Conservation (phyloP, 2,113 vertebrate genomes). For the Actenoides hombroni region DNA sequence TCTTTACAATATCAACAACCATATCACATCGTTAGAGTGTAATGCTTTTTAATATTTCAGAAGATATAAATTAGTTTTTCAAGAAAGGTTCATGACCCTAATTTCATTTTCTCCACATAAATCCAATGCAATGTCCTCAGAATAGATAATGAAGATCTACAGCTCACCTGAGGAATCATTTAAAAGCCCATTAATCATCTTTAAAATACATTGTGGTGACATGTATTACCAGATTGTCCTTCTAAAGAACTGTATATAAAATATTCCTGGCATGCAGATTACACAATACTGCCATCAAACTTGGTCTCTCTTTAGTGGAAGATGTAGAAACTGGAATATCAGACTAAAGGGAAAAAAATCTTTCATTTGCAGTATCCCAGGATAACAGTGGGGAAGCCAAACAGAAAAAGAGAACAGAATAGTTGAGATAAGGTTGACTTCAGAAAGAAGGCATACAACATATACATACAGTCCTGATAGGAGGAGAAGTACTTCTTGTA, state of each 20-base stretch:
- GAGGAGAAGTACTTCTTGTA: neutral
- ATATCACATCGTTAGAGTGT: conserved; percentile 11
- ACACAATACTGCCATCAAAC: conserved; percentile 66
- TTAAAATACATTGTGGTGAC: conserved; percentile 63
- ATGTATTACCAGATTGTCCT: conserved; percentile 58
- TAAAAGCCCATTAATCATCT: conserved; percentile 74
- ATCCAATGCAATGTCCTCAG: conserved; percentile 18
- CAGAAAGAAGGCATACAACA: conserved; percentile 32
- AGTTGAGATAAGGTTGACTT: conserved; percentile 56
- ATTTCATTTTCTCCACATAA: conserved; percentile 64
- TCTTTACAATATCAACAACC: conserved; percentile 31
- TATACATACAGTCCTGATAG: neutral
- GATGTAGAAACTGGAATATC: conserved; percentile 71
- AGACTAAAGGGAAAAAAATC: conserved; percentile 58
- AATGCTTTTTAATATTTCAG: conserved; percentile 34
- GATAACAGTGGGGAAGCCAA: conserved; percentile 46
- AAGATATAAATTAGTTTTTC: conserved; percentile 48
- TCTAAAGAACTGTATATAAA: conserved; percentile 67
- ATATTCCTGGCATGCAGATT: conserved; percentile 78
- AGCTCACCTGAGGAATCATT: conserved; percentile 64
- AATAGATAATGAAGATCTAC: conserved; percentile 62
- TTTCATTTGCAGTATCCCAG: conserved; percentile 61
- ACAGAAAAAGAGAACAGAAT: conserved; percentile 1
- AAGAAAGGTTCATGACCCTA: conserved; percentile 50
- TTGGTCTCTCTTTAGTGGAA: conserved; percentile 68